Conservation (phyloP, 2,797 vertebrate species). For the Hemitrygon akajei region DNA sequence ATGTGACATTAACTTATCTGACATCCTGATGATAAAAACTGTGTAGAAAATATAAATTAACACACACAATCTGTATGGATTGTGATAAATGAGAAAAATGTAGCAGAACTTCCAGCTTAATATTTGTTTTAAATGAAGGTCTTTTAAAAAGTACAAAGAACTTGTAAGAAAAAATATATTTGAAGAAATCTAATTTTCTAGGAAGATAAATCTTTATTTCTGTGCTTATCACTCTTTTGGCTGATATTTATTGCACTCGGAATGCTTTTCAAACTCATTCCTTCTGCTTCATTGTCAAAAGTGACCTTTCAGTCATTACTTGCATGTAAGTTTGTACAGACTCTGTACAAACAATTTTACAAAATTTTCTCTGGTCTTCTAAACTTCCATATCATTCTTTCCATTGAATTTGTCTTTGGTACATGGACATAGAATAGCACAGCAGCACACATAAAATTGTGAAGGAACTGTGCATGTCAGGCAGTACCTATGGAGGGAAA, state of each 20-base stretch:
- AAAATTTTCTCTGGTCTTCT: too few species aligned
- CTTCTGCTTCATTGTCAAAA: not conserved
- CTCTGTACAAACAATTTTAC: not conserved
- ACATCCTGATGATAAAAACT: not conserved
- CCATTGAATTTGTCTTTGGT: too few species aligned
- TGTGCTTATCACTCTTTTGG: not conserved
- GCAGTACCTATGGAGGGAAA: too few species aligned
- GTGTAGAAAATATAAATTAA: conserved; percentile 7
- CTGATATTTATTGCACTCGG: not conserved
- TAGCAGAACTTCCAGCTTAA: not conserved
- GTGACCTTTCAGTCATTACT: not conserved
- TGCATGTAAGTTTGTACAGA: too few species aligned
- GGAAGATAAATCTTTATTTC: not conserved
- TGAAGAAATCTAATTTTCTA: not conserved
- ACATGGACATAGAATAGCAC: too few species aligned
- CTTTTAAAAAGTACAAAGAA: not conserved
- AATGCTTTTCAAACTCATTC: not conserved
- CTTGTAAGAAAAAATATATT: not conserved
- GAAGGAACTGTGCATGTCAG: too few species aligned
- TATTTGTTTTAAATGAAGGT: not conserved
- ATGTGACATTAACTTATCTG: not conserved
- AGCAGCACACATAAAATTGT: too few species aligned
- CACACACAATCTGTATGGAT: not conserved
- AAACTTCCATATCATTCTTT: not conserved
- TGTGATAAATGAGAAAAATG: not conserved